Base-by-base conservation (phyloP, 2,888 invertebrate genomes). In the Calameuta filiformis region DNA sequence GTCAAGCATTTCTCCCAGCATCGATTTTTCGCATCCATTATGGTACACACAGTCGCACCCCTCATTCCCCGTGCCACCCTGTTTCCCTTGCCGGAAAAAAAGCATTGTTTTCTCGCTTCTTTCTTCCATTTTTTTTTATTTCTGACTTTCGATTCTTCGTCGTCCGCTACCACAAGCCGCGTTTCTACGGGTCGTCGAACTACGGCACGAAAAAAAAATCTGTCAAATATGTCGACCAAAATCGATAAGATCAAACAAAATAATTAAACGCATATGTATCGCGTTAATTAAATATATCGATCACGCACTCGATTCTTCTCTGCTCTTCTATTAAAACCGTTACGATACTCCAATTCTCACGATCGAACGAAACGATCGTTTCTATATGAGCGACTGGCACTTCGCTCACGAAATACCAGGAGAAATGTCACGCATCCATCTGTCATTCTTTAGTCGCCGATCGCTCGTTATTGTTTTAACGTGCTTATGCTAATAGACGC, bases 11-110 rank as follows among this genome's bases (percentile, higher is more conserved):
- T 34, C 31, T 31, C 71, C 71, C 71, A 71, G 34, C 71, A 34
- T 71, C 71, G 71, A 71, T 31, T 34, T 71, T 31, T 71, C 34
- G 31, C 34, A 33, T 71, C 34, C 71, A 71, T 71, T 71, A 31
- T 34, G 71, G 33, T 31, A 33, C 71, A 34, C 71, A 23, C 31
- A 34, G 71, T 15, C 23, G 56, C 56, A 56, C 56, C 56, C 56
- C 56, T 71, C 34, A 77, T 75, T 75, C 78, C 79, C 78, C 75
- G 79, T 81, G 79, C 80, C 79, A 71, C 75, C 69, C 79, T 76
- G 76, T 83, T 81, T 83, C 84, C 86, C 83, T 80, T 81, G 84
- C 86, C 87, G 84, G 83, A 85, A 86, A 85, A 86, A 85, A 84
- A 84, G 80, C 76, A 83, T 89, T 88, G 86, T 87, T 86, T 81